Conservation (phyloP, 2,888 invertebrate genomes). For the Cephus sareptanus region DNA sequence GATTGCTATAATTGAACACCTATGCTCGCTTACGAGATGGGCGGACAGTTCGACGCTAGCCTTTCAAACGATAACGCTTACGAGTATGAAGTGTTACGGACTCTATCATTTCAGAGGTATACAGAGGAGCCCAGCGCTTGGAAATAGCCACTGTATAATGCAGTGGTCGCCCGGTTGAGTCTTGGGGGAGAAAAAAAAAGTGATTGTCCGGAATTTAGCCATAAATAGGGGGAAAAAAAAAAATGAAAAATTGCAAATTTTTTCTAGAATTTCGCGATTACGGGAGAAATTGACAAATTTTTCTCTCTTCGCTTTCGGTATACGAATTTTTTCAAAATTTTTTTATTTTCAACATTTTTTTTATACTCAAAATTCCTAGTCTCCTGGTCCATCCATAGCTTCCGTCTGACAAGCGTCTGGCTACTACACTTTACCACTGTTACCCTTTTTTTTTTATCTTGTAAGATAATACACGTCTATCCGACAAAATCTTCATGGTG, state of each 20-base stretch:
- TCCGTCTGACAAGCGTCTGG: background rate
- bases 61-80: constrained; percentile 9
- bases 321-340: too few species aligned
- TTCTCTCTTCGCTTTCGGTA: too few species aligned
- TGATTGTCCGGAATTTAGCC: too few species aligned
- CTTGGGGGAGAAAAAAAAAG: background rate
- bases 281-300: too few species aligned
- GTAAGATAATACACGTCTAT: background rate
- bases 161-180: background rate
- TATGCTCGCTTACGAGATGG: constrained; percentile 21
- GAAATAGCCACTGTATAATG: background rate
- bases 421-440: background rate
- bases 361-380: too few species aligned
- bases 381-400: too few species aligned
- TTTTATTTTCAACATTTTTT: too few species aligned
- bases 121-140: background rate
- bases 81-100: background rate
- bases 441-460: background rate
- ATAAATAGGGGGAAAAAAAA: background rate
- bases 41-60: constrained; percentile 21
- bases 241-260: background rate
- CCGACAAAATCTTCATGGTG: background rate
- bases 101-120: background rate
- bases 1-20: constrained; percentile 24
- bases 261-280: too few species aligned